Base-by-base conservation (phyloP, 2,888 invertebrate genomes). In the Quadroppia sp. region DNA sequence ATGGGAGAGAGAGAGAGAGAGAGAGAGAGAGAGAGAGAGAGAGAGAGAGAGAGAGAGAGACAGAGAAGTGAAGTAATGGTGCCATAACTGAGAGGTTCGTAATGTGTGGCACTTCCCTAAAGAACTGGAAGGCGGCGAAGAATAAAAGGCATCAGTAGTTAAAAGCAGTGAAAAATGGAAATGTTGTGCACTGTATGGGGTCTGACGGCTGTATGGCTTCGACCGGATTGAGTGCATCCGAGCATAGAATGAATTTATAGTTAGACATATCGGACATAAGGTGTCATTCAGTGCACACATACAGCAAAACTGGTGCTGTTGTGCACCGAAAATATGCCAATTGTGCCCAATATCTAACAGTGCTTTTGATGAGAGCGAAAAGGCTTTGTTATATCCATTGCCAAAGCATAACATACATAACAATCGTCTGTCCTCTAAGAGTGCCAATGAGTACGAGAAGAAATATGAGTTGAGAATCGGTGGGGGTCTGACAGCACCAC, bases 161-260 rank as follows among this genome's bases (percentile, higher is more conserved):
- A 45, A 45, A 15, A 6, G 45, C 15, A 45, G 56, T 56, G 56
- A 56, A 56, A 56, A 56, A 9, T 23, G 56, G 45, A 45, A 56
- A 56, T 56, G 56, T 56, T 56, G 56, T 25, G 56, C 28, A 45
- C 56, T 15, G 23, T 56, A 56, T 56, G 56, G 56, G 56, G 56
- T 56, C 56, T 23, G 28, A 23, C 23, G 56, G 56, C 56, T 56
- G 56, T 56, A 56, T 4, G 23, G 56, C 56, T 28, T 56, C 56
- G 6, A 45, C 45, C 45, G 28, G 25, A 56, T 56, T 23, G 56
- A 25, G 56, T 56, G 56, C 56, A 56, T 23, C 56, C 7, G 28
- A 25, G 56, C 56, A 56, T 56, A 56, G 23, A 56, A 56, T 56
- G 56, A 11, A 56, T 56, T 56, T 56, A 28, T 25, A 56, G 56